A percentile compares a stretch with the other conserved stretches of the same genome.
Conservation (phyloP, 2,888 invertebrate species). For the Prosapia bicincta region DNA sequence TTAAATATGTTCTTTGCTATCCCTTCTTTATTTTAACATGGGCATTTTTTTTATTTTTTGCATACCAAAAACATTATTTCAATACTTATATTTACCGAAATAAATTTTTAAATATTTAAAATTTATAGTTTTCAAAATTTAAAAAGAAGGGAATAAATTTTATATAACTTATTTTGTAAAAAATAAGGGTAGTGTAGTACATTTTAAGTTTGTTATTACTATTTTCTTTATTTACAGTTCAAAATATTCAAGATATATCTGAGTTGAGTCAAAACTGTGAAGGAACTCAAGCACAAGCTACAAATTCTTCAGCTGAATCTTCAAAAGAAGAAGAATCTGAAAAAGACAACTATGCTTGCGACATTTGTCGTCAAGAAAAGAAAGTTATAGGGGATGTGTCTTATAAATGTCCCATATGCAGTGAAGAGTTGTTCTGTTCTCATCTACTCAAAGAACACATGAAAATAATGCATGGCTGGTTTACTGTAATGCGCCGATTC, state of each 20-base stretch:
- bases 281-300: background rate
- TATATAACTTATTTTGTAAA: no score
- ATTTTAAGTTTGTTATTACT: background rate
- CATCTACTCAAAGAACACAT: constrained; percentile 16
- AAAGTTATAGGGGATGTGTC: background rate
- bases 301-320: background rate
- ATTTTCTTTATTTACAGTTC: background rate
- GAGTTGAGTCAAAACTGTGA: background rate
- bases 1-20: no score
- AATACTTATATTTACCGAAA: no score
- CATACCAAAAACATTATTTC: no score
- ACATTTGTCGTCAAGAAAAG: background rate
- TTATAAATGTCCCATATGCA: constrained; percentile 21
- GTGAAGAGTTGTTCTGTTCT: constrained; percentile 6
- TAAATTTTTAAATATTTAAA: no score
- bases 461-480: constrained; percentile 23
- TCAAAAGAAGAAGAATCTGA: background rate
- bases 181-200: no score
- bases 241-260: background rate
- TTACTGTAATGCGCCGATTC: constrained; percentile 13
- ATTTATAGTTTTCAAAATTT: no score
- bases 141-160: no score
- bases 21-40: no score
- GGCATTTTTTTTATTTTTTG: no score
- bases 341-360: background rate